Conservation (phyloP, 64 coral and sea anemone species). For the Acropora tenuis region DNA sequence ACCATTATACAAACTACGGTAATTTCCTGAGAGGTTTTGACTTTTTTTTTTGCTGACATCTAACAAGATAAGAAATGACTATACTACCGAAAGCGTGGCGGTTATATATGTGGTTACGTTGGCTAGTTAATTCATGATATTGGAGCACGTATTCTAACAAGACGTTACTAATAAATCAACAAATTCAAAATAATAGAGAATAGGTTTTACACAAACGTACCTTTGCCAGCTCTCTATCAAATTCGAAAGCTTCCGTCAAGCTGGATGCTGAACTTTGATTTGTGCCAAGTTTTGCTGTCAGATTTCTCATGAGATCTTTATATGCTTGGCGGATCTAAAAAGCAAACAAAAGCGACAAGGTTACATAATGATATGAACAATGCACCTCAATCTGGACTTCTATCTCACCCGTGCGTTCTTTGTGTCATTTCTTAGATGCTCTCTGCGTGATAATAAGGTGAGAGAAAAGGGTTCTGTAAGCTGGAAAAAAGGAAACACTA, state of each 20-base stretch:
- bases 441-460: not conserved
- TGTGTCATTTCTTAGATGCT: conserved; percentile 15
- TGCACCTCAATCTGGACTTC: not conserved
- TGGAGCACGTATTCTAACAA: no score
- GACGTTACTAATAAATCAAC: not conserved
- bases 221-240: conserved; percentile 53
- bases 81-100: no score
- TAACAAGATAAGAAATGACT: no score
- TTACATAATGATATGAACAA: no score
- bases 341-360: not conserved
- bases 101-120: no score
- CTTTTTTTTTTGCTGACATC: no score
- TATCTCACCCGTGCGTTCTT: not conserved
- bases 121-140: no score
- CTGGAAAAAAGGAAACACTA: not conserved
- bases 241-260: conserved; percentile 43
- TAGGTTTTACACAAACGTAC: not conserved
- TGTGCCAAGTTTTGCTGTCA: conserved; percentile 42
- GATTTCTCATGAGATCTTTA: conserved; percentile 57
- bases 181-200: not conserved
- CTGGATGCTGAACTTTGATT: conserved; percentile 4
- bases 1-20: no score
- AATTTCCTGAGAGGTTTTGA: no score
- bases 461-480: not conserved
- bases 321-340: conserved; percentile 46